Percentiles rank a stretch among this genome's conserved stretches.
These are phyloP conservation scores for Chrysina gloriosa DNA, from an alignment of 2,888 invertebrate genomes.

Conservation along the genomic window DNA sequence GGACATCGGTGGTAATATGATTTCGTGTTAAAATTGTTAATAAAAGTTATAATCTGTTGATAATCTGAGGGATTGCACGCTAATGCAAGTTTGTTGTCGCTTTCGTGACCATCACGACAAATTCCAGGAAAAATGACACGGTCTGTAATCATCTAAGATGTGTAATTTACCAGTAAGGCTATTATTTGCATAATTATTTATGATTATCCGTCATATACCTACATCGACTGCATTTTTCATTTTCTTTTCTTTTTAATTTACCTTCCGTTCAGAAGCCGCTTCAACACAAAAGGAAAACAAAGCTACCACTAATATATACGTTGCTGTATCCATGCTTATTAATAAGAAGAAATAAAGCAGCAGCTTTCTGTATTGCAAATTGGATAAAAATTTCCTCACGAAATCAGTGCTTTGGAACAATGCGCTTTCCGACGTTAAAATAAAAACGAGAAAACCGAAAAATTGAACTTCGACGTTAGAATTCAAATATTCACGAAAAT, in stretches of 20 bases:
- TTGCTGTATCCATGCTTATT: no score
- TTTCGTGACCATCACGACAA: constrained; percentile 32
- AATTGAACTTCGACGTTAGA: constrained; percentile 29
- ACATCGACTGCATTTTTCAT: constrained; percentile 8
- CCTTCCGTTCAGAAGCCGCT: constrained; percentile 4
- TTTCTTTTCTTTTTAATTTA: constrained; percentile 5
- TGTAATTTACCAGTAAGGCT: constrained; percentile 36
- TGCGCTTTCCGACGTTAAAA: constrained; percentile 6
- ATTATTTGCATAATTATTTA: constrained; percentile 53
- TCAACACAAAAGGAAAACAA: neutral
- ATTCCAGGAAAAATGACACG: constrained; percentile 35
- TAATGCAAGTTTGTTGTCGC: constrained; percentile 32
- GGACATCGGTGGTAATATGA: constrained; percentile 5
- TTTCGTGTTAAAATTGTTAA: constrained; percentile 32
- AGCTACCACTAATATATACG: no score
- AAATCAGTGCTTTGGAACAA: constrained; percentile 6
- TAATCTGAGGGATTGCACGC: constrained; percentile 23
- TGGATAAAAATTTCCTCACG: neutral
- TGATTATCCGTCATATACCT: constrained; percentile 45
- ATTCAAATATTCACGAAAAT: constrained; percentile 37
- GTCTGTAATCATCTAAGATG: constrained; percentile 35
- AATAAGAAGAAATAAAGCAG: no score
- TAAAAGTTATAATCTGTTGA: constrained; percentile 33
- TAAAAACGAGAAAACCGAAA: constrained; percentile 32
- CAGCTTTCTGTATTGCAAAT: no score